Evolutionary conservation across 2,113 vertebrate genomes (phyloP), one percentile per base, ranked within the genome.

Genomic region (Nyctereutes procyonoides): DNA sequence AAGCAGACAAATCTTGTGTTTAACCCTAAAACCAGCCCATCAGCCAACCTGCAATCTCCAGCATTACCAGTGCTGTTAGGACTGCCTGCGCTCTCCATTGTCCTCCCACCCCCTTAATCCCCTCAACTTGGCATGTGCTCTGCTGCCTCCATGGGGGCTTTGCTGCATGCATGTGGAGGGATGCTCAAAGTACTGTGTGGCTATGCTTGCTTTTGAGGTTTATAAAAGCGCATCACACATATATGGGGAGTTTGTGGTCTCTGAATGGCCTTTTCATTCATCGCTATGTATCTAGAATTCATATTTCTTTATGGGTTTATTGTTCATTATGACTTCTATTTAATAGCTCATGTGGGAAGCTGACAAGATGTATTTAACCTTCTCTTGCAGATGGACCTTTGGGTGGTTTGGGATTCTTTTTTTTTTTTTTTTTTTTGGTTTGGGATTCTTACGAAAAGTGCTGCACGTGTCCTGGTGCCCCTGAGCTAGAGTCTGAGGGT

Each of bases 1-100:
- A 4, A 35, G 51, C 19, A 53, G 43, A 38, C 17, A n/a, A n/a
- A n/a, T n/a, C n/a, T n/a, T 4, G 0, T 4, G 14, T 20, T 43
- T 30, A 16, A 53, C 35, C 35, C 74, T 88, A 24, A 24, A 60
- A 26, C 24, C 77, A 74, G 14, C 19, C 58, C 35, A 11, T 48
- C 16, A 0, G n/a, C 51, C 19, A 2, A 22, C 51, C 69, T 11
- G n/a, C 26, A 48, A 19, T n/a, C 28, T 11, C 11, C 48, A 63
- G 30, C n/a, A 8, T 65, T 9, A 20, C 28, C 67, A n/a, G 0
- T 15, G 8, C 20, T 10, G 26, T 43, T 10, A 79, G 1, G 53
- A 2, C 26, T 32, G 2, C 22, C 43, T 55, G 4, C 10, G 30
- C 56, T 38, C 43, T 48, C 65, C 16, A 6, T 8, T n/a, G 69